Base-by-base conservation (phyloP, 2,888 invertebrate species). In the Dendrolimus houi region DNA sequence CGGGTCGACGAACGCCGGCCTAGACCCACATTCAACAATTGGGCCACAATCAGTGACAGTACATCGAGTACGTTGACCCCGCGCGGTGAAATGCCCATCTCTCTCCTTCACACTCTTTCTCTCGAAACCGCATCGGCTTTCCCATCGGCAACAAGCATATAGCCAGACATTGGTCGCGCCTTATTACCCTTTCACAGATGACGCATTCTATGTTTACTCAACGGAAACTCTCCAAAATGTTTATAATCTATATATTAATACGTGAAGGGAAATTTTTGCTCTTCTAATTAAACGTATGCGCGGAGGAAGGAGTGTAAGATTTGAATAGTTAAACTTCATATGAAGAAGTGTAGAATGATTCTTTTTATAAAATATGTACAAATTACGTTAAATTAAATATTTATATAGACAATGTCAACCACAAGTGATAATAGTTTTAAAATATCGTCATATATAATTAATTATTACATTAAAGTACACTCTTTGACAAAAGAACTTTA, bases 1-100 rank as follows among this genome's bases (percentile, higher is more conserved):
- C 84, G 85, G 90, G 91, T 91, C 90, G 85, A 85, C 86, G 91
- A 87, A 87, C 89, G 90, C 87, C 88, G 91, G 88, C 91, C 91
- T 91, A 91, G 91, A 91, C 91, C 91, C 83, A 91, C 88, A 83
- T 91, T 79, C 69, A 70, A 77, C 84, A 90, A 91, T 91, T 89
- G 87, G 91, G 89, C 74, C 88, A 88, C 84, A 90, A 91, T 90
- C 88, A 90, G 90, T 84, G 91, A 91, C 84, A 91, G 90, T 90
- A 86, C 77, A 80, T 77, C 77, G 78, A 81, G 89, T 81, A 81
- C 89, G 79, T 85, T 87, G 89, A 90, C 89, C 88, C 83, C 84
- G 79, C 79, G 75, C 85, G 85, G 90, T 84, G 89, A 90, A 90
- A 89, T 89, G 87, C 82, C 80, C 85, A 86, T 86, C 87, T 87